phyloP scores from a whole-genome alignment of 2,888 invertebrate genomes.

The Onchidella celtica region DNA sequence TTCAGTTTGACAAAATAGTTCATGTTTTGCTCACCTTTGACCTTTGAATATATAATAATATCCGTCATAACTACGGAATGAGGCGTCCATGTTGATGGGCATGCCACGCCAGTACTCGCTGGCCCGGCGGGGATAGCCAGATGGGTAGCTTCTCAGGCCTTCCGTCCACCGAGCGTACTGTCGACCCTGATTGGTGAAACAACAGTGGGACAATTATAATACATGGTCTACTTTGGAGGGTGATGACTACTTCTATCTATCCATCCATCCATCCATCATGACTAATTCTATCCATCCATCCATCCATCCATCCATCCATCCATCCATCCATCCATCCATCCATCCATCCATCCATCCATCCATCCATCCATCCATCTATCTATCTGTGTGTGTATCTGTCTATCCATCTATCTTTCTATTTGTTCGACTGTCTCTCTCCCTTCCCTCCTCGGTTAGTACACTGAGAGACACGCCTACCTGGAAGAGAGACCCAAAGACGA shows the following conservation, averaged over 20 bases:
- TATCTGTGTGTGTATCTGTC: too few species aligned
- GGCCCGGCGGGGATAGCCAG: conserved; percentile 61
- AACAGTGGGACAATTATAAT: neutral
- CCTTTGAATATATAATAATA: conserved; percentile 67
- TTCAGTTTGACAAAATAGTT: too few species aligned
- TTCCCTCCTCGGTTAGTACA: too few species aligned
- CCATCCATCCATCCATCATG: neutral
- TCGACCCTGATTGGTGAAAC: conserved; percentile 59
- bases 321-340: neutral
- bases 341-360: neutral
- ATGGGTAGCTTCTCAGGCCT: conserved; percentile 53
- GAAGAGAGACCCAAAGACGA: too few species aligned
- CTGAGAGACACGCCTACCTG: too few species aligned
- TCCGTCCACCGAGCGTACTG: conserved; percentile 66
- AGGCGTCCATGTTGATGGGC: conserved; percentile 64
- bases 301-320: neutral
- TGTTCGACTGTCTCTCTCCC: too few species aligned
- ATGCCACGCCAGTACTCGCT: conserved; percentile 62
- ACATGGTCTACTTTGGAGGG: too few species aligned
- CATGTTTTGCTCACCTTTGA: neutral
- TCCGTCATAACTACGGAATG: conserved; percentile 59
- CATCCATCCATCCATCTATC: neutral
- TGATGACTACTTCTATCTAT: too few species aligned
- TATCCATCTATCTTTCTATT: too few species aligned
- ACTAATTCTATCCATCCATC: neutral